Conservation (phyloP, 2,113 vertebrate genomes). For the Nerophis ophidion region DNA sequence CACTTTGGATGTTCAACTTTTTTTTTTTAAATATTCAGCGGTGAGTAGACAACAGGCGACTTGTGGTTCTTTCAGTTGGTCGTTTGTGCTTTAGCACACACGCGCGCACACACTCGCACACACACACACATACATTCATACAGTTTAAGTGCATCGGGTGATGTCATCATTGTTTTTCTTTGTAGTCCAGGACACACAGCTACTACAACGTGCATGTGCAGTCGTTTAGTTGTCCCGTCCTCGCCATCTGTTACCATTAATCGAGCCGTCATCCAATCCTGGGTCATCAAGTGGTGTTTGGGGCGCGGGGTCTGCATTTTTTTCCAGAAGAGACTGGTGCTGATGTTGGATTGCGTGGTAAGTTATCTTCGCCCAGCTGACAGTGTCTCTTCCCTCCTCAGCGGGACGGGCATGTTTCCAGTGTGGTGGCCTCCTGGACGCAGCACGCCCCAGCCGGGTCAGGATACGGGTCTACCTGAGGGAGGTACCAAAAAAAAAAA, state of each 20-base stretch:
- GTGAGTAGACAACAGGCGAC: conserved; percentile 37
- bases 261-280: background rate
- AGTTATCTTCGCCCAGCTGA: no score
- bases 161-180: conserved; percentile 10
- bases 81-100: conserved; percentile 42
- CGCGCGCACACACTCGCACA: conserved; percentile 10
- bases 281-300: background rate
- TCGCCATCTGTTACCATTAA: background rate
- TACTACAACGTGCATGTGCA: no score
- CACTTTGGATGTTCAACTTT: background rate
- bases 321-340: no score
- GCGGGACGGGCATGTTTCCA: conserved; percentile 82
- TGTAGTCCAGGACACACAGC: background rate
- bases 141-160: conserved; percentile 34
- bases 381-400: conserved; percentile 63
- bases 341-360: no score
- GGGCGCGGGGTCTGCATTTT: background rate
- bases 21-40: conserved; percentile 17
- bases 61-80: conserved; percentile 35
- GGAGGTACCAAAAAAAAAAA: background rate
- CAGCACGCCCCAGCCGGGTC: conserved; percentile 73
- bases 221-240: background rate
- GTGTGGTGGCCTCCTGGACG: conserved; percentile 70
- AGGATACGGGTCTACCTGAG: conserved; percentile 90
- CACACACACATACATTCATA: conserved; percentile 13